phyloP scores from a whole-genome alignment of 2,797 vertebrate genomes.

The Poecilia velifera region DNA sequence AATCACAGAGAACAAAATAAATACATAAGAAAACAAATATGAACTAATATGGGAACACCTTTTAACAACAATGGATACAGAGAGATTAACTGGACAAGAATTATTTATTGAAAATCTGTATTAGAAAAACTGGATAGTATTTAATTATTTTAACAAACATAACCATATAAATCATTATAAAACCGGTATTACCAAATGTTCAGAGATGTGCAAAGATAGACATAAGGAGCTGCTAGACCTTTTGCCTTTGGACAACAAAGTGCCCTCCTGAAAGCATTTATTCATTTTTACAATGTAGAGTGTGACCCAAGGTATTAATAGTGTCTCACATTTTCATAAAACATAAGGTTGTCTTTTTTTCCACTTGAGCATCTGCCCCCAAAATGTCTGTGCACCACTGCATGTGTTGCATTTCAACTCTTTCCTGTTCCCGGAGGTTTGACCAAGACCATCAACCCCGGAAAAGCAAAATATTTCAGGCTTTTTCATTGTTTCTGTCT shows the following conservation, averaged over 20 bases:
- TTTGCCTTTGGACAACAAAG: too few relatives aligned
- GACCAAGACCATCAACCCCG: background rate
- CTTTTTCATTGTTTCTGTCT: background rate
- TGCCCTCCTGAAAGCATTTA: too few relatives aligned
- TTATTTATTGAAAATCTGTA: background rate
- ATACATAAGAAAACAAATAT: background rate
- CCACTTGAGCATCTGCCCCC: background rate
- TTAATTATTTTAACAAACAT: background rate
- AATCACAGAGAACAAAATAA: background rate
- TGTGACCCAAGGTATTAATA: too few relatives aligned
- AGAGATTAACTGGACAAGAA: background rate
- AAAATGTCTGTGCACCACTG: background rate
- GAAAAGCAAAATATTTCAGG: background rate
- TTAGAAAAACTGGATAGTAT: background rate
- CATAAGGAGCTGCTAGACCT: background rate
- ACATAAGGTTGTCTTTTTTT: background rate
- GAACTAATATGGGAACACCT: background rate
- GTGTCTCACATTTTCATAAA: too few relatives aligned
- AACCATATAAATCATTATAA: background rate
- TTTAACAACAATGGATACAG: background rate
- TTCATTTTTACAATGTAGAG: too few relatives aligned
- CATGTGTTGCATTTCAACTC: background rate
- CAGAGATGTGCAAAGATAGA: background rate
- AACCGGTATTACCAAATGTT: background rate
- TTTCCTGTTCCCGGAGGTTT: background rate